These are phyloP conservation scores for Acholoe squamosa DNA, from an alignment of 2,888 invertebrate genomes.

Conservation along the genomic window DNA sequence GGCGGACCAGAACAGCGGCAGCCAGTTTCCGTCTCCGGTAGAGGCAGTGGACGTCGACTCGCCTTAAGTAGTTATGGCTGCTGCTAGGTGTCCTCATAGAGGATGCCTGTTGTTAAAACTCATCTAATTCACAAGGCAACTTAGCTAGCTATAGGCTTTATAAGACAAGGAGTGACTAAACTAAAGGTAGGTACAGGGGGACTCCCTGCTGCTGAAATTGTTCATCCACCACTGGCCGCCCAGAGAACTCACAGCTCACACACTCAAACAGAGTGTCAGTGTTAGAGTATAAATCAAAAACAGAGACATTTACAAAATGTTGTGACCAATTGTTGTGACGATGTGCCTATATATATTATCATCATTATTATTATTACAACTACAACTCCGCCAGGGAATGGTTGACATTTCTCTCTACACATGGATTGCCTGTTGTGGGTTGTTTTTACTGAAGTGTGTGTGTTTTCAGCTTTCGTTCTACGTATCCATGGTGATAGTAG, in stretches of 20 bases:
- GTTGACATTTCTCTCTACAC: conserved; percentile 31
- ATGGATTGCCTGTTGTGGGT: conserved; percentile 47
- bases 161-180: too few relatives aligned
- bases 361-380: conserved; percentile 23
- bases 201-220: neutral
- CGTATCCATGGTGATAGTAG: conserved; percentile 7
- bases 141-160: neutral
- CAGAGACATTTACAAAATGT: neutral
- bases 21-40: conserved; percentile 50
- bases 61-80: neutral
- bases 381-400: neutral
- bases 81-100: neutral
- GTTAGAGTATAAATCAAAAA: neutral
- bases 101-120: neutral
- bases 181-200: too few relatives aligned
- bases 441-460: conserved; percentile 52
- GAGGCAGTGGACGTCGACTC: conserved; percentile 43
- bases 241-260: neutral
- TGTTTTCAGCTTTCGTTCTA: conserved; percentile 37
- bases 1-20: conserved; percentile 14
- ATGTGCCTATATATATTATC: conserved; percentile 54
- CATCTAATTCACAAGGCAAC: neutral
- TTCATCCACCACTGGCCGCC: neutral
- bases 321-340: conserved; percentile 57
- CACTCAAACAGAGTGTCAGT: neutral